Evolutionary conservation across 2,113 vertebrate species (phyloP).

Genomic region (Archocentrus centrarchus): DNA sequence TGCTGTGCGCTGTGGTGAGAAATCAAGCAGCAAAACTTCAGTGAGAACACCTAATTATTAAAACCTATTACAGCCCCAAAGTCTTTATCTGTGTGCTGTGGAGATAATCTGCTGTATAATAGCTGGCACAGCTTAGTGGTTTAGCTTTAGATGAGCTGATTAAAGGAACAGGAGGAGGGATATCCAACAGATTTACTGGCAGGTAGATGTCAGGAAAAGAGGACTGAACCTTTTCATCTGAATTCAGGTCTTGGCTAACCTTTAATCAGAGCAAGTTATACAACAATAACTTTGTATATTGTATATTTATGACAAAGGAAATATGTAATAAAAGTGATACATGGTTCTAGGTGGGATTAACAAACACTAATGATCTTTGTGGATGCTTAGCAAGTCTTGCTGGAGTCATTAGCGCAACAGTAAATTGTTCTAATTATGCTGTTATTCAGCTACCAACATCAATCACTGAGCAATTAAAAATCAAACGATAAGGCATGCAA

Average conservation of each 20-base stretch:
- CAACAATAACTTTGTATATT: not conserved
- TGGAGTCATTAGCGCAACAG: slow-evolving; percentile 39
- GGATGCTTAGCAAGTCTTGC: slow-evolving; percentile 19
- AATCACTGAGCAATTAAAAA: slow-evolving; percentile 46
- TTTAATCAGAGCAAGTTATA: slow-evolving; percentile 11
- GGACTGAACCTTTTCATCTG: not conserved
- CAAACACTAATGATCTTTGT: slow-evolving; percentile 38
- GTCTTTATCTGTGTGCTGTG: slow-evolving; percentile 28
- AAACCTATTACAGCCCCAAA: slow-evolving; percentile 27
- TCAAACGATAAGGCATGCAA: slow-evolving; percentile 2
- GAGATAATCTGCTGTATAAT: slow-evolving; percentile 29
- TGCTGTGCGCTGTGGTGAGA: slow-evolving; percentile 19
- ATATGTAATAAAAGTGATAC: slow-evolving; percentile 15
- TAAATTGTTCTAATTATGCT: slow-evolving; percentile 47
- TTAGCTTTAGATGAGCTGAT: slow-evolving; percentile 18
- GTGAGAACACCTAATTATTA: slow-evolving; percentile 29
- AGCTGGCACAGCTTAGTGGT: slow-evolving; percentile 5
- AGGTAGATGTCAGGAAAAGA: not conserved
- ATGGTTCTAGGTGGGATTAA: slow-evolving; percentile 14
- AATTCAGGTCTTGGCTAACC: not conserved
- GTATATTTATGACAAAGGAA: slow-evolving; percentile 2
- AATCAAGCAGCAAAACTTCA: slow-evolving; percentile 12
- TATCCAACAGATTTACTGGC: slow-evolving; percentile 8
- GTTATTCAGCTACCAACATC: slow-evolving; percentile 26
- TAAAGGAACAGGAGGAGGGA: not conserved